Percentiles rank a stretch among this genome's conserved stretches.
Conservation (phyloP, 2,797 vertebrate genomes). For the Philypnodon macrostomus region DNA sequence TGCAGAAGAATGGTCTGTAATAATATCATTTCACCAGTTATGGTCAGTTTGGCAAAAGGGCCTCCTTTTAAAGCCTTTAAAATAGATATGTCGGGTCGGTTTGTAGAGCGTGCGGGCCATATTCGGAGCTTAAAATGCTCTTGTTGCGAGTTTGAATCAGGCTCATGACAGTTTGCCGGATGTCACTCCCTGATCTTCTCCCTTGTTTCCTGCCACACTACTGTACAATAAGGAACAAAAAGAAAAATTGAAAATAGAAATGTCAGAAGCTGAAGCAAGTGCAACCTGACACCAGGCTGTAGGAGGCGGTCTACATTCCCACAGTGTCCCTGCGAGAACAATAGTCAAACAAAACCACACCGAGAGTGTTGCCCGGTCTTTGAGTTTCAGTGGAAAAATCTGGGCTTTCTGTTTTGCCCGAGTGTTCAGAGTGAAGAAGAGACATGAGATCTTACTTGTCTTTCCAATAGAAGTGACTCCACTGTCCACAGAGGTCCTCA, state of each 20-base stretch:
- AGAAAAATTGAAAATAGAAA: conserved; percentile 12
- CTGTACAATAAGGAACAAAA: no score
- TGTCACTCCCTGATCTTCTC: no score
- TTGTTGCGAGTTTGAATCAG: no score
- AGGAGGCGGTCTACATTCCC: conserved; percentile 17
- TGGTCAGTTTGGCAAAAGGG: no score
- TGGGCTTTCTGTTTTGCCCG: background rate
- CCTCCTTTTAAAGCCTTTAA: no score
- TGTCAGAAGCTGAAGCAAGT: background rate
- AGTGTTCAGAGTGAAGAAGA: conserved; percentile 2
- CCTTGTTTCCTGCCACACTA: no score
- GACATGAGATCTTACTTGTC: conserved; percentile 87
- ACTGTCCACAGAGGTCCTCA: conserved; percentile 96
- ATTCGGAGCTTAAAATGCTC: no score
- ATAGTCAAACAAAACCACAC: conserved; percentile 29
- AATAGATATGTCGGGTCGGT: no score
- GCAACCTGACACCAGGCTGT: conserved; percentile 38
- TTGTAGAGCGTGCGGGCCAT: no score
- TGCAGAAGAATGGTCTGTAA: no score
- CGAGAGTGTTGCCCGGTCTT: background rate
- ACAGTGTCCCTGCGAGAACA: conserved; percentile 28
- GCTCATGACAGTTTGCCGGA: no score
- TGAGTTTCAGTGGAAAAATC: conserved; percentile 14
- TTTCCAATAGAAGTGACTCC: conserved; percentile 97
- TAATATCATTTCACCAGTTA: no score